Evolutionary conservation across 2,113 vertebrate species (phyloP), one percentile per base, ranked within the genome.

Genomic region (Pelusios castaneus): DNA sequence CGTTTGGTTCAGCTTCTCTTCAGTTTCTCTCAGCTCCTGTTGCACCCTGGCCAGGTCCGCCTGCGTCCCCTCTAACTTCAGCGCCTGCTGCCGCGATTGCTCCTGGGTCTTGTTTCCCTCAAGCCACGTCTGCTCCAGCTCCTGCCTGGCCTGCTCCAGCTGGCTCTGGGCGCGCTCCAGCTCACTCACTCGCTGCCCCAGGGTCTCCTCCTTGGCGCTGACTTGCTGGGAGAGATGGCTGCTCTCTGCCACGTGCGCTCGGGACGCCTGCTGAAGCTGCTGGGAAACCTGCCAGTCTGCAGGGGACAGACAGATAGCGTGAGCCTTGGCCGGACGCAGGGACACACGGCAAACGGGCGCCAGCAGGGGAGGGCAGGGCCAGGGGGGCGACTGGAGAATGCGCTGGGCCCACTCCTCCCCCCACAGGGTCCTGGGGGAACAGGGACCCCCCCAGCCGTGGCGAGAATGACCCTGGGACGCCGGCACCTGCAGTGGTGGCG

Each of bases 261-360:
- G 75, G 47, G 43, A 84, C 38, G 4, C 22, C 55, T 89, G 75
- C 91, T 83, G 88, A 55, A 96, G 91, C 52, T 97, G 94, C 79
- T 79, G 91, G 70, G 93, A 96, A 34, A 91, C 82, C 84, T 97
- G 96, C 84, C 96, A 47, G 82, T 95, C 97, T 97, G 86, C 76
- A 77, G 22, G 73, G 70, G 75, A 47, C 47, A 47, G 47, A 84
- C 91, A 91, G 12, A 85, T 80, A 85, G 47, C 92, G 38, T 81
- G 34, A 76, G 31, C 60, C 60, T 63, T 13, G 58, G 60, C 31
- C 31, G 3, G 31, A n/a, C 7, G 31, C 60, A n/a, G 31, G 31
- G 31, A 63, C 51, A 52, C 13, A 52, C 8, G 24, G 56, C 56
- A 27, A 29, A 58, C 56, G 3, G 27, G 56, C 27, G 27, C 27